Percentiles rank a stretch among this genome's conserved stretches.
Conservation (phyloP, 2,797 vertebrate species). For the Miichthys miiuy region DNA sequence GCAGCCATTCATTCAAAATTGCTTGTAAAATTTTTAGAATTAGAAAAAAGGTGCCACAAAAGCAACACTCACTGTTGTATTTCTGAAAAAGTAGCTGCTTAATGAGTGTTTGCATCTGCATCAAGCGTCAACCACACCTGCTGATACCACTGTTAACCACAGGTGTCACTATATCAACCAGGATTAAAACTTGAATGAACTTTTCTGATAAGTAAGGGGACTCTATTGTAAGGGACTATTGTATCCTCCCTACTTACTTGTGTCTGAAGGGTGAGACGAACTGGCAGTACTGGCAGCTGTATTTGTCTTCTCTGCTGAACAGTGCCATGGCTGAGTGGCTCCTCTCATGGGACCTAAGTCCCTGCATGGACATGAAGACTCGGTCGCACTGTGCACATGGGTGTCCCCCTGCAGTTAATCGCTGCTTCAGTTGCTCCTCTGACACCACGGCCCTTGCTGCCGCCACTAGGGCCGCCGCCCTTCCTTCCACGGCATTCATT, state of each 20-base stretch:
- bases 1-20: no score
- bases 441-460: conserved; percentile 76
- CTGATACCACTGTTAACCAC: no score
- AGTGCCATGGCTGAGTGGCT: conserved; percentile 96
- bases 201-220: no score
- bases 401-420: conserved; percentile 90
- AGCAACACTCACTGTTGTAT: no score
- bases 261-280: conserved; percentile 98
- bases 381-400: conserved; percentile 95
- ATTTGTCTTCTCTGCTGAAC: conserved; percentile 95
- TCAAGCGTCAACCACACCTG: no score
- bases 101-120: no score
- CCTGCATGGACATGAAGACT: conserved; percentile 99
- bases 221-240: background rate
- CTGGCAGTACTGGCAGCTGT: conserved; percentile 99
- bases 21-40: background rate
- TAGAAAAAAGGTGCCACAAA: background rate
- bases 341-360: conserved; percentile 97
- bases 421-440: conserved; percentile 87
- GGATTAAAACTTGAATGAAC: no score
- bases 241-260: conserved; percentile 89
- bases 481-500: conserved; percentile 33
- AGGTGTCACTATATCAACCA: no score
- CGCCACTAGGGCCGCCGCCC: conserved; percentile 76
- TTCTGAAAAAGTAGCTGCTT: no score